Base-by-base conservation (phyloP, 2,888 invertebrate genomes). In the Amiota communis region DNA sequence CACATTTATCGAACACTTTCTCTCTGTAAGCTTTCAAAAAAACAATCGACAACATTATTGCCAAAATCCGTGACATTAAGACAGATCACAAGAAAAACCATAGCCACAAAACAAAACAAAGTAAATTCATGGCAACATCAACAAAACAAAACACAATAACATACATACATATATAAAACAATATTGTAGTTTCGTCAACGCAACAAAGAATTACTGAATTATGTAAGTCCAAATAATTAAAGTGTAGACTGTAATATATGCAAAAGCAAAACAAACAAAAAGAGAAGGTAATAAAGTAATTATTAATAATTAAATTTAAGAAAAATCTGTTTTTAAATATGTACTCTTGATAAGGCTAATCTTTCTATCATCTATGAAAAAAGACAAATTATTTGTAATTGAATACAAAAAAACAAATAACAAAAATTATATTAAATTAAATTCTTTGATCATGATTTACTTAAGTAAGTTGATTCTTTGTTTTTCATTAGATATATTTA, bases 181-280 rank as follows among this genome's bases (percentile, higher is more conserved):
- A 23, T 17, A n/a, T 17, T 48, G 15, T 68, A 68, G 65, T 68
- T 67, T 53, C 67, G 23, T 51, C 67, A 20, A 51, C 13, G 63
- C 63, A 63, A 63, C 36, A 63, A 23, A 68, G 53, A 36, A 36
- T 36, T 36, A 68, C 67, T 68, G 67, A 68, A 68, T 20, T 68
- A 68, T 68, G 67, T 68, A 68, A 68, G 67, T 68, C 67, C 53
- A 53, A 23, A 68, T 68, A 68, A 68, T 53, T 68, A 49, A 51
- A 67, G 46, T 46, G 65, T 67, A 68, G 67, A 23, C 12, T 68
- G 17, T 13, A 51, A 51, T 68, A 23, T 68, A 53, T 68, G 23
- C 49, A 68, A 68, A 68, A 68, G 53, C 49, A 65, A 49, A 49
- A n/a, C n/a, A n/a, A 36, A 36, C 36, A 36, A 36, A 36, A 36